A percentile compares a stretch with the other conserved stretches of the same genome.
These are phyloP conservation scores for Myiotriccus ornatus DNA, from an alignment of 2,797 vertebrate genomes.

Conservation along the genomic window DNA sequence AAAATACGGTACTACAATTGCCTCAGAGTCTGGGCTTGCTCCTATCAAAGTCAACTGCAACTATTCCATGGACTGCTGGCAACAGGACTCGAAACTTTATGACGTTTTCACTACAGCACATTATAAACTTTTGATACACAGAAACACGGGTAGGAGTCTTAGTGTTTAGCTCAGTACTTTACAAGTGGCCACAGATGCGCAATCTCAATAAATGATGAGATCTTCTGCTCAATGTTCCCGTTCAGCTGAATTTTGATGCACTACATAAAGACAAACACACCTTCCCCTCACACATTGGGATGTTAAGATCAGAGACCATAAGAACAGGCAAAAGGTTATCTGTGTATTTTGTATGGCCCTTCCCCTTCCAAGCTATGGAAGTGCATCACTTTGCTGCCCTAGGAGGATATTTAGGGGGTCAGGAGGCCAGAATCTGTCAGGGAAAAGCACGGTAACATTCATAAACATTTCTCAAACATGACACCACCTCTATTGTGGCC, in stretches of 20 bases:
- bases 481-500: background rate
- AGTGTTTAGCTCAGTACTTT: background rate
- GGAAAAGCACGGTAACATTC: background rate
- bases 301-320: background rate
- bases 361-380: background rate
- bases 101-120: background rate
- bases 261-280: background rate
- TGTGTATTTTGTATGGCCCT: background rate
- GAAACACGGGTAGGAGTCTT: background rate
- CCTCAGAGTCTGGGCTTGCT: background rate
- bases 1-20: background rate
- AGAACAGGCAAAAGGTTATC: background rate
- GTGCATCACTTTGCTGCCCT: background rate
- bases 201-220: background rate
- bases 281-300: background rate
- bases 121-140: background rate
- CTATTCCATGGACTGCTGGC: background rate
- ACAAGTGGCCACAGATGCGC: background rate
- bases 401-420: background rate
- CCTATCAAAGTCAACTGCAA: background rate
- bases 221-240: rapidly evolving
- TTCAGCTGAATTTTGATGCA: background rate
- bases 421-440: background rate
- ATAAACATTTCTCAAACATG: background rate
- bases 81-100: background rate